A percentile compares a stretch with the other conserved stretches of the same genome.
Conservation (phyloP, 2,113 vertebrate species). For the Bos javanicus region DNA sequence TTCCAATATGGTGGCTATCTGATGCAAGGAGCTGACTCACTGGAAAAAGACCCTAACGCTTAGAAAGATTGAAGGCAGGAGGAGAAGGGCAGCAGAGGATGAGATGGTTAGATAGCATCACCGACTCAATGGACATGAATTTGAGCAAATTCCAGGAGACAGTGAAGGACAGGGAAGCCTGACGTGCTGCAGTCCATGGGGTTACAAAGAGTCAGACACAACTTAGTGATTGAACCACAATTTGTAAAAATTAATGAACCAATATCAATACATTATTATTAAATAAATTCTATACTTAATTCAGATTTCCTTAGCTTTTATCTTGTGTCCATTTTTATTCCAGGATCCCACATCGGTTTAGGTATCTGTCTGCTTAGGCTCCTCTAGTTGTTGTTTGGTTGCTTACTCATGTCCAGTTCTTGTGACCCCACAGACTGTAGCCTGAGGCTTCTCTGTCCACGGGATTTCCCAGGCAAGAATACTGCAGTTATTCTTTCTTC, state of each 20-base stretch:
- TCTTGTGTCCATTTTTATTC: not conserved
- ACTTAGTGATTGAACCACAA: not conserved
- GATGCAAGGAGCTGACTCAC: not conserved
- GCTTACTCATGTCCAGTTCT: not conserved
- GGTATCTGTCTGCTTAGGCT: not conserved
- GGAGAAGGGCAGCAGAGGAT: not conserved
- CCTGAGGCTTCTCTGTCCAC: not conserved
- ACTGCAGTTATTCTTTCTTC: not conserved
- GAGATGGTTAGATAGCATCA: not conserved
- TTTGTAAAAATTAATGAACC: not conserved
- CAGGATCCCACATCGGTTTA: not conserved
- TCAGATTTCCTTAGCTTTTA: not conserved
- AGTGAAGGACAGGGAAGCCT: not conserved
- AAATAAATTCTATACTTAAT: not conserved
- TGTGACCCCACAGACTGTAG: not conserved
- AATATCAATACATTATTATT: not conserved
- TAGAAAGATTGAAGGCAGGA: not conserved
- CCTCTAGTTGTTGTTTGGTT: not conserved
- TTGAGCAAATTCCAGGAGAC: not conserved
- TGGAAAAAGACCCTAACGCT: not conserved
- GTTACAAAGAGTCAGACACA: not conserved
- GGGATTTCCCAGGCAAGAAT: not conserved
- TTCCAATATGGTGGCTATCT: not conserved
- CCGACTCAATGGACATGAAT: not conserved
- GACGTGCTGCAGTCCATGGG: rapidly evolving